These are phyloP conservation scores for Meleagris gallopavo DNA, from an alignment of 2,113 vertebrate genomes.

Conservation along the genomic window DNA sequence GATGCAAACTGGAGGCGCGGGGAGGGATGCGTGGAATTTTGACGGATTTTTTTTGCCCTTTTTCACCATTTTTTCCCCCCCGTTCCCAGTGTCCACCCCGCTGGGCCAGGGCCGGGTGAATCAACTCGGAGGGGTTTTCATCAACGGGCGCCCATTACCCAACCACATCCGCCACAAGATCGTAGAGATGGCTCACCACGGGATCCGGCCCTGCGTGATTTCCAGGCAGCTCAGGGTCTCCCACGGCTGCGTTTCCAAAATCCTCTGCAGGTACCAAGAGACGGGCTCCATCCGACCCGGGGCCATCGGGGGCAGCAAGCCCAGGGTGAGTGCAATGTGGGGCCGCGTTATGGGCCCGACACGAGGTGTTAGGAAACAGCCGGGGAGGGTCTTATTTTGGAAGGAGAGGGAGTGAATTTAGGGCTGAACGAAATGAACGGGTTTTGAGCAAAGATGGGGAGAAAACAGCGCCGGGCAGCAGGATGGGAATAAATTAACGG, in stretches of 20 bases:
- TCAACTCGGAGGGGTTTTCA: conserved; percentile 98
- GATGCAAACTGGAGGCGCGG: neutral
- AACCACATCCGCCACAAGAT: conserved; percentile 99
- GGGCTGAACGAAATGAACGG: neutral
- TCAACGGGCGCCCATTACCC: conserved; percentile 95
- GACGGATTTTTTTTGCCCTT: neutral
- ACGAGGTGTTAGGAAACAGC: neutral
- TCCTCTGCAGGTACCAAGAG: conserved; percentile 97
- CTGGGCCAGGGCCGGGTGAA: conserved; percentile 98
- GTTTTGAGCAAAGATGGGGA: neutral
- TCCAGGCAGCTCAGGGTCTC: conserved; percentile 96
- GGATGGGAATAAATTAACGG: neutral
- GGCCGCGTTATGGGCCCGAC: neutral
- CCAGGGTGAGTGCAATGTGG: conserved; percentile 91
- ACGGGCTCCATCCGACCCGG: conserved; percentile 97
- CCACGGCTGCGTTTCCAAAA: conserved; percentile 98
- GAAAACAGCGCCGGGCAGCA: neutral
- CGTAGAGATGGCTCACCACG: conserved; percentile 99
- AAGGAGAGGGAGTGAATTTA: neutral
- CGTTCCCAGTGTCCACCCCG: conserved; percentile 92
- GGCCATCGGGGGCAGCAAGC: conserved; percentile 97
- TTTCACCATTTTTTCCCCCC: neutral
- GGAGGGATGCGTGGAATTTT: neutral
- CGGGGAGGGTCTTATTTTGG: neutral
- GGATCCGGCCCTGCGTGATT: conserved; percentile 98